These are phyloP conservation scores for Alosa sapidissima DNA, from an alignment of 2,797 vertebrate genomes.

Conservation along the genomic window DNA sequence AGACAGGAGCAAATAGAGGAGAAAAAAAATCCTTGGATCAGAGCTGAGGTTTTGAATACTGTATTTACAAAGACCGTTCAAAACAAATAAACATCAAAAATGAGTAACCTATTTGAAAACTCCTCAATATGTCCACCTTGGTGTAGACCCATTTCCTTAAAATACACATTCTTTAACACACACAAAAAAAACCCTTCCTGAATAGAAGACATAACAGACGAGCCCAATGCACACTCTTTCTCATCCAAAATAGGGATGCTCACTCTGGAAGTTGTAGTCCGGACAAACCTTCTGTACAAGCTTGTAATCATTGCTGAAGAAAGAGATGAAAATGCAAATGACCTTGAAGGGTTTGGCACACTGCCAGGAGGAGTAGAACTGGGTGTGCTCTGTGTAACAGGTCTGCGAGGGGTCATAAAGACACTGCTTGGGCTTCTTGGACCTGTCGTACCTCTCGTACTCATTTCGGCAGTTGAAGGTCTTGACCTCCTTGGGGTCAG, in stretches of 20 bases:
- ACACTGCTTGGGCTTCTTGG: constrained; percentile 92
- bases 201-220: constrained; percentile 27
- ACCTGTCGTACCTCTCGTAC: constrained; percentile 94
- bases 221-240: background rate
- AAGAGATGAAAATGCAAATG: constrained; percentile 98
- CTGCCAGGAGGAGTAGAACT: constrained; percentile 94
- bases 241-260: constrained; percentile 93
- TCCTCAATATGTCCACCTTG: constrained; percentile 28
- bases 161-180: constrained; percentile 33
- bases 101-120: constrained; percentile 29
- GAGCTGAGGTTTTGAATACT: constrained; percentile 25
- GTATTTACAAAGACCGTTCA: constrained; percentile 23
- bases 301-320: constrained; percentile 98
- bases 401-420: constrained; percentile 93
- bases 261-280: constrained; percentile 97
- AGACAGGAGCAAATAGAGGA: constrained; percentile 41
- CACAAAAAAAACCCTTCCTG: background rate
- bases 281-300: constrained; percentile 98
- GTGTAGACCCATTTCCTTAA: constrained; percentile 30
- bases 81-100: constrained; percentile 23
- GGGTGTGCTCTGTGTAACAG: constrained; percentile 96
- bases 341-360: constrained; percentile 98
- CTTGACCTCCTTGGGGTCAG: constrained; percentile 85
- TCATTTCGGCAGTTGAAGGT: constrained; percentile 95
- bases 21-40: constrained; percentile 29